Conservation (phyloP, 2,113 vertebrate genomes). For the Periophthalmodon schlosseri region DNA sequence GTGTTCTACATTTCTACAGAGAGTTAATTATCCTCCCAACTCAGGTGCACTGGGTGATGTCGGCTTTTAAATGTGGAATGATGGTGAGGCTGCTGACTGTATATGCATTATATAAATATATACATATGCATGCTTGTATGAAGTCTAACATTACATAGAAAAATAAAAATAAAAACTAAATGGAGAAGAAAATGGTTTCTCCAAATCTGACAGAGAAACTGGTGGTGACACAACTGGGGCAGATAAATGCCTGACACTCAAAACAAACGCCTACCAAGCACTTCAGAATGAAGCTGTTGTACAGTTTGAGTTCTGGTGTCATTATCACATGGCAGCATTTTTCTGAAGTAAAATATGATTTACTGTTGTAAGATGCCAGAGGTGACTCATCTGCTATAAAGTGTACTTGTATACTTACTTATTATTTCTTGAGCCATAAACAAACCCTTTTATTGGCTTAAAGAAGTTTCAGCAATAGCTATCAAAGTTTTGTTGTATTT, state of each 20-base stretch:
- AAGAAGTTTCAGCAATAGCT: too few species aligned
- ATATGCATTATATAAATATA: not conserved
- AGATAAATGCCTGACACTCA: not conserved
- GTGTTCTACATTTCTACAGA: conserved; percentile 12
- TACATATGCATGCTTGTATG: not conserved
- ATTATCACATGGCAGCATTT: not conserved
- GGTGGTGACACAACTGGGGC: conserved; percentile 1
- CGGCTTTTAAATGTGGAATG: not conserved
- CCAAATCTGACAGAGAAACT: not conserved
- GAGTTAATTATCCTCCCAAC: conserved; percentile 10
- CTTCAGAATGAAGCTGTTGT: not conserved
- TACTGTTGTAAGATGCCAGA: not conserved
- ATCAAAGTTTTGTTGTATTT: too few species aligned
- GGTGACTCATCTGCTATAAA: too few species aligned
- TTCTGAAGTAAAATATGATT: not conserved
- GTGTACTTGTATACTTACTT: too few species aligned
- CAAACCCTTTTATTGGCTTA: too few species aligned
- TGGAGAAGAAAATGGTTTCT: not conserved
- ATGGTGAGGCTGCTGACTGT: not conserved
- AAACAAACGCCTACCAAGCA: not conserved
- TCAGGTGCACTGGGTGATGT: conserved; percentile 16
- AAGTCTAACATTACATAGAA: not conserved
- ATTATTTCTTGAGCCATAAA: too few species aligned
- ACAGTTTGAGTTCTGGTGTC: not conserved
- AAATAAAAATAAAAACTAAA: not conserved